Evolutionary conservation across 2,113 vertebrate genomes (phyloP), one percentile per base, ranked within the genome.

Genomic region (Sinocyclocheilus anophthalmus): DNA sequence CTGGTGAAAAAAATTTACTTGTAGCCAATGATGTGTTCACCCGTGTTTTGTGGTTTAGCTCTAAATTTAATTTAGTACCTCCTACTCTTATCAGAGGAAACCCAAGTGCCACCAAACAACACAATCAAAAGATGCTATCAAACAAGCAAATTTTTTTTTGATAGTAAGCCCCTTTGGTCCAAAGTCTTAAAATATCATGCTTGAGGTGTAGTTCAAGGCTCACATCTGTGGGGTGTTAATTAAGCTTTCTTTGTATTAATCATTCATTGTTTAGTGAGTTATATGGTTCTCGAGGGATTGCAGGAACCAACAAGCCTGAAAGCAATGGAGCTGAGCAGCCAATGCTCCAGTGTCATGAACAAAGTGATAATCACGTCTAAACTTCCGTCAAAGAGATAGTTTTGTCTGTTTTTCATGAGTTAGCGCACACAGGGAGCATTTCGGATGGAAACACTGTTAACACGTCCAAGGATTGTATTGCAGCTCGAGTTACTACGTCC

Each of bases 381-480:
- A 50, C 65, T 70, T 81, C 24, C 1, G 11, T 55, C 48, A 55
- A 53, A 83, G 4, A 11, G 18, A 83, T 50, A 30, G 65, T 50
- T 83, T 70, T 69, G 24, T 22, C 26, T 0, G 24, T 82, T 50
- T 83, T 73, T 73, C 26, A 37, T 70, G 82, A 84, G 33, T 73
- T 73, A 3, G 24, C 0, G 14, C 69, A 84, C 69, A 75, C 69
- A 42, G 65, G 77, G 84, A 50, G 55, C 8, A 1, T 72, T 79
- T 22, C 4, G 53, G 89, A 88, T 85, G 76, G 85, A 93, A 89
- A 91, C 45, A 65, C 30, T 50, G 50, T 88, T 90, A 79, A 89
- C 84, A 86, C 87, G 84, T 86, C n/a, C 57, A 77, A 86, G 85
- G 59, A 75, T 90, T 81, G 37, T 37, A 55, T 90, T 91, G 88